A percentile compares a stretch with the other conserved stretches of the same genome.
These are phyloP conservation scores for Torymus texanus DNA, from an alignment of 2,888 invertebrate genomes.

Conservation along the genomic window DNA sequence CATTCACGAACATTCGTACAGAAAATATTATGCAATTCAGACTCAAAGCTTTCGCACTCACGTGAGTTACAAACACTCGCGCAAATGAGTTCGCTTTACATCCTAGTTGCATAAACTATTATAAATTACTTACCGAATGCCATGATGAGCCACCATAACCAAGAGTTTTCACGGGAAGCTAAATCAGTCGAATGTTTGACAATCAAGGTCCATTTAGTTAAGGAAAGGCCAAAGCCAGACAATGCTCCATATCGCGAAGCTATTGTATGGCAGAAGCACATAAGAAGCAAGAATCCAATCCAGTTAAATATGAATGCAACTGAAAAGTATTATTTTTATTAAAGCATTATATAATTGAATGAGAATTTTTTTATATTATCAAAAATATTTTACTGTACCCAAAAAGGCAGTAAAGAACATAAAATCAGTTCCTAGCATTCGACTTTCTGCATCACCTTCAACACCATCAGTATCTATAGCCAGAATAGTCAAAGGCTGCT, in stretches of 20 bases:
- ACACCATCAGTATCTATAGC: constrained; percentile 86
- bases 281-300: constrained; percentile 93
- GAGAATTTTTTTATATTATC: background rate
- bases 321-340: constrained; percentile 72
- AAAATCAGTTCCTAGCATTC: constrained; percentile 92
- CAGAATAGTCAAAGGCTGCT: constrained; percentile 82
- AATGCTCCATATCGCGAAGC: constrained; percentile 94
- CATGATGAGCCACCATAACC: constrained; percentile 96
- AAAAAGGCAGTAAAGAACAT: constrained; percentile 95
- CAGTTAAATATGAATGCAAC: constrained; percentile 97
- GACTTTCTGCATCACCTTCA: constrained; percentile 85
- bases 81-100: too few species aligned
- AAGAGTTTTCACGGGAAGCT: constrained; percentile 90
- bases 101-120: too few species aligned
- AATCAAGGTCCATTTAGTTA: constrained; percentile 96
- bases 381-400: constrained; percentile 77
- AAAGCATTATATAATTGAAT: constrained; percentile 4
- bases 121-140: constrained; percentile 83
- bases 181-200: constrained; percentile 93
- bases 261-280: constrained; percentile 96
- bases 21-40: too few species aligned
- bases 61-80: too few species aligned
- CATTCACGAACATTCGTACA: too few species aligned
- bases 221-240: constrained; percentile 93
- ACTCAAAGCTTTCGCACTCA: too few species aligned